Evolutionary conservation across 2,888 invertebrate species (phyloP), one percentile per base, ranked within the genome.

Genomic region (Callyntrura sp.): DNA sequence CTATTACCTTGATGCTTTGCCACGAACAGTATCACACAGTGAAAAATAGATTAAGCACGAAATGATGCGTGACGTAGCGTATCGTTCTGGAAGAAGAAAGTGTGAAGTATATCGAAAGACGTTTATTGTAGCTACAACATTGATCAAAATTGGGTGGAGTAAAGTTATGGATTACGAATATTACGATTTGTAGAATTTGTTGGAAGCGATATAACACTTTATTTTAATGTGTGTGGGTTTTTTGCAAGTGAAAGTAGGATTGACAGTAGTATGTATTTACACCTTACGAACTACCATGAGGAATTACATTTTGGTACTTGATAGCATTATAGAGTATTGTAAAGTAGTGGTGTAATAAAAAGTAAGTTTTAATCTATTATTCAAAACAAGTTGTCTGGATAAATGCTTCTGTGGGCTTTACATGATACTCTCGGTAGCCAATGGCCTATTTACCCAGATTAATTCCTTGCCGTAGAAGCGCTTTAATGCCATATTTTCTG

Each of bases 91-190:
- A 65, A n/a, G n/a, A 84, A 68, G 68, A 55, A 65, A 82, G 68
- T 70, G 68, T 84, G 70, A 84, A 70, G 70, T 57, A 43, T 84
- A 70, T 48, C 82, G 25, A n/a, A n/a, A n/a, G n/a, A n/a, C n/a
- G n/a, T n/a, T n/a, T n/a, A n/a, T 55, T 9, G 55, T 11, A 60
- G 57, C n/a, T n/a, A n/a, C 20, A 17, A 20, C 17, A 20, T 1
- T 45, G 20, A 73, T 20, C 23, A 23, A 57, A 45, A 23, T 81
- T 43, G 35, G 35, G 45, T 5, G 20, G 4, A 23, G 23, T 78
- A n/a, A 23, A 48, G 12, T 78, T 23, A 14, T 4, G 9, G 9
- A 57, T 4, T 57, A 4, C 6, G 12, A 23, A 48, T 20, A 28
- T 25, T 62, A 20, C 4, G 9, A n/a, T 68, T n/a, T 73, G 48